Base-by-base conservation (phyloP, 1,140 invertebrate species). In the Drosophila parvula region DNA sequence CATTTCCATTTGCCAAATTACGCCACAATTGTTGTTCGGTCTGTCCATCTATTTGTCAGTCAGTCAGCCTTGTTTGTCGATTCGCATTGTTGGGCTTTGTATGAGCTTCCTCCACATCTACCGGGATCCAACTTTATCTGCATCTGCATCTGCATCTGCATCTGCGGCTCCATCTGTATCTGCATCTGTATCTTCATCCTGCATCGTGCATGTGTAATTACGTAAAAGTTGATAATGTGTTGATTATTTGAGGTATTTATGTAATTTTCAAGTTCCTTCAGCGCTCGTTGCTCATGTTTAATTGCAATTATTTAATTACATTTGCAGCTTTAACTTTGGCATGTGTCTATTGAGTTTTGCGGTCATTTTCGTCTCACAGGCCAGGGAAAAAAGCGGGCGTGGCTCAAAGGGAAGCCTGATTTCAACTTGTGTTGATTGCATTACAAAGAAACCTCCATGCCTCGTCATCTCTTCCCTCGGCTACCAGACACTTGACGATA, bases 171-270 rank as follows among this genome's bases (percentile, higher is more conserved):
- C 22, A 67, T 53, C 47, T 44, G 61, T 22, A 30, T 69, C 38
- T 67, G 22, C 10, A 45, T 69, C 63, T 32, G 62, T 14, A 53
- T 69, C 38, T 22, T 22, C 12, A 34, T 58, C 55, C 22, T 34
- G 65, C 43, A 38, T 58, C 48, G 43, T 76, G 74, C 64, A 67
- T 82, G 55, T 76, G 79, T 79, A 88, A 86, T 86, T 86, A 89
- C 85, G 70, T 78, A 86, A 86, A 85, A 88, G 70, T 88, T 86
- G 65, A 77, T 86, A 88, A 86, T 79, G 82, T 86, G 82, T 85
- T 86, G 83, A 86, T 83, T 88, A 83, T 83, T 86, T 83, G 48
- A 86, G 60, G 79, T 89, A 88, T 83, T 86, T 78, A 74, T 61
- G 79, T 53, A 82, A 83, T 82, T 71, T 74, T 47, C 34, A 56